Percentiles rank a stretch among this genome's conserved stretches.
Evolutionary conservation across 2,113 vertebrate genomes (phyloP).

Genomic region (Gasterosteus nipponicus): DNA sequence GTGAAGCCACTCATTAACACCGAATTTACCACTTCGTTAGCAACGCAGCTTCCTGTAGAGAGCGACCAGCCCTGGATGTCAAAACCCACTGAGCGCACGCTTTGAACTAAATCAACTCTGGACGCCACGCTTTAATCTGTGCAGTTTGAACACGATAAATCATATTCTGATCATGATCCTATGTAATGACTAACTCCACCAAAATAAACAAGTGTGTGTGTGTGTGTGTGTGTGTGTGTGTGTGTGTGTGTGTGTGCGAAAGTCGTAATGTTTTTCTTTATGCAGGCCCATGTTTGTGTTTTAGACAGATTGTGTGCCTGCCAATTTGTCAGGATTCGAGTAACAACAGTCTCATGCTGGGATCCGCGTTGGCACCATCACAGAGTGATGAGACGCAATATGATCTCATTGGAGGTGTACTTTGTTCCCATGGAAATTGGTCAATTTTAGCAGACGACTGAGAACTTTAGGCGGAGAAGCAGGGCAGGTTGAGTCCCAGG

Average conservation of each 20-base stretch:
- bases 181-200: not conserved
- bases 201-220: not conserved
- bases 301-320: slow-evolving; percentile 78
- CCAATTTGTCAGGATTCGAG: slow-evolving; percentile 86
- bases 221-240: slow-evolving; percentile 3
- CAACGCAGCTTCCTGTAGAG: slow-evolving; percentile 96
- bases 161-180: not conserved
- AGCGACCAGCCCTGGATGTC: slow-evolving; percentile 88
- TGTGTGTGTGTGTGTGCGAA: not conserved
- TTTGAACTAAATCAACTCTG: slow-evolving; percentile 75
- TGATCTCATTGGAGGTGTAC: slow-evolving; percentile 89
- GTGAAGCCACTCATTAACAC: slow-evolving; percentile 99
- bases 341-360: slow-evolving; percentile 86
- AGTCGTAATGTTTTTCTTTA: slow-evolving; percentile 57
- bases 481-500: slow-evolving; percentile 79
- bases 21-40: slow-evolving; percentile 99
- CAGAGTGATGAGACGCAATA: slow-evolving; percentile 87
- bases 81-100: slow-evolving; percentile 84
- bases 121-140: slow-evolving; percentile 43
- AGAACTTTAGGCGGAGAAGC: slow-evolving; percentile 82
- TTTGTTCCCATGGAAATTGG: slow-evolving; percentile 88
- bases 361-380: slow-evolving; percentile 92
- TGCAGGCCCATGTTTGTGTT: slow-evolving; percentile 66
- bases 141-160: slow-evolving; percentile 17
- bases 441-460: slow-evolving; percentile 82